Evolutionary conservation across 37 sponge, comb jelly and placozoan genomes (phyloP), one percentile per base, ranked within the genome.

Genomic region (Lycopodina hypogea): DNA sequence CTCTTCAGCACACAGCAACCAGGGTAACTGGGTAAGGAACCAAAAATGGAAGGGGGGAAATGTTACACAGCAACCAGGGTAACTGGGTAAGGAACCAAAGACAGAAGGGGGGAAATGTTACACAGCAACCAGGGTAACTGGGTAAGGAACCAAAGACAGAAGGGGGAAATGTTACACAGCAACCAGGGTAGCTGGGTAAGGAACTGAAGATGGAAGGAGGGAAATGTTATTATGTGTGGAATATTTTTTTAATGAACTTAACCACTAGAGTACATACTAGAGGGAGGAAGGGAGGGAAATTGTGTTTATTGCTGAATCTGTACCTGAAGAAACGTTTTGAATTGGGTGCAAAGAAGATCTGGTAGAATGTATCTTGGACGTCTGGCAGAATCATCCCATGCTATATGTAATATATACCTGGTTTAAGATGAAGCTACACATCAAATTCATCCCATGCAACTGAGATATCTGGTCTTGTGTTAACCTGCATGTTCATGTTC

Each of bases 301-400:
- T 52, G 11, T 52, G 15, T 52, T 11, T 18, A 11, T 52, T 58
- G 23, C 59, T 58, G 59, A 24, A 58, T 65, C 36, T 71, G 63
- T 77, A 92, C 93, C 75, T 87, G 48, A 88, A 72, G 53, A 92
- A 75, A 17, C 55, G 68, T 60, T 57, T 59, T 38, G 92, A 81
- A 22, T 83, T 87, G 8, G 34, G 50, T 28, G 68, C 79, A 75
- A 92, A 92, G 71, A 78, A 92, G 17, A 92, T 62, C 41, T 87
- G 80, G 52, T 76, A 92, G 68, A 79, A 84, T 48, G 84, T 42
- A 40, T 42, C 42, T 58, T 87, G 85, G 26, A 52, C 77, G 21
- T 87, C 93, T 30, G 93, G 93, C 9, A 92, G 32, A 29, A 92
- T 80, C 21, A 87, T 80, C 11, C 93, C 93, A 84, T 92, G 81